A percentile compares a stretch with the other conserved stretches of the same genome.
Evolutionary conservation across 2,888 invertebrate species (phyloP).

Genomic region (Syrphus vitripennis): DNA sequence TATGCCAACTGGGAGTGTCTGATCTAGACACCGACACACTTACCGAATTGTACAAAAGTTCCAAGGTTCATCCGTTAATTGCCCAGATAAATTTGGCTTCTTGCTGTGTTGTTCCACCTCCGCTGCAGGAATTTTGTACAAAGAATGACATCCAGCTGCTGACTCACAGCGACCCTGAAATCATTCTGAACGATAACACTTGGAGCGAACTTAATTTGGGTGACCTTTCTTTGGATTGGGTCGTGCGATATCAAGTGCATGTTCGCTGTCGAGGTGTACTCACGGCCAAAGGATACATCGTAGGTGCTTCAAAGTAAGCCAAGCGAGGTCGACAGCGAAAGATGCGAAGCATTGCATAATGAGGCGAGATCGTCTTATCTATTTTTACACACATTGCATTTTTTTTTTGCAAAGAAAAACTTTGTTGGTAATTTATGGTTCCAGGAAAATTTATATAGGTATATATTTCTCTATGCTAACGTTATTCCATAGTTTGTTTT

Average conservation of each 20-base stretch:
- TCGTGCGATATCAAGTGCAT: constrained; percentile 92
- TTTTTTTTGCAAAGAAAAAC: constrained; percentile 33
- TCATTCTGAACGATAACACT: constrained; percentile 81
- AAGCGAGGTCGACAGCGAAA: neutral
- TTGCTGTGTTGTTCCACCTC: constrained; percentile 96
- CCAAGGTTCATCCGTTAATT: constrained; percentile 91
- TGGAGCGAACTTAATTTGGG: constrained; percentile 83
- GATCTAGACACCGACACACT: constrained; percentile 93
- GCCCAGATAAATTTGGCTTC: constrained; percentile 96
- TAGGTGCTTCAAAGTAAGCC: constrained; percentile 78
- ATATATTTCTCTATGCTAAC: constrained; percentile 33
- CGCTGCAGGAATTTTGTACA: constrained; percentile 93
- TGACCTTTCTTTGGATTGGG: constrained; percentile 86
- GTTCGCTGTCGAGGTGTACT: constrained; percentile 95
- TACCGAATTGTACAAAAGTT: constrained; percentile 88
- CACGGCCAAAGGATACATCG: constrained; percentile 93
- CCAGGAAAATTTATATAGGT: constrained; percentile 58
- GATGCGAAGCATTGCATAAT: constrained; percentile 53
- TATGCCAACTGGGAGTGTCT: constrained; percentile 90
- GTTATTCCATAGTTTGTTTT: constrained; percentile 64
- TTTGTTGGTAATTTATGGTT: constrained; percentile 54
- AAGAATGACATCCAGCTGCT: constrained; percentile 95
- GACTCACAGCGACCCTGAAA: constrained; percentile 95
- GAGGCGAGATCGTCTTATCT: constrained; percentile 33
- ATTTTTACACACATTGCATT: constrained; percentile 67